These are phyloP conservation scores for Sipha flava DNA, from an alignment of 1,140 invertebrate genomes.

Conservation along the genomic window DNA sequence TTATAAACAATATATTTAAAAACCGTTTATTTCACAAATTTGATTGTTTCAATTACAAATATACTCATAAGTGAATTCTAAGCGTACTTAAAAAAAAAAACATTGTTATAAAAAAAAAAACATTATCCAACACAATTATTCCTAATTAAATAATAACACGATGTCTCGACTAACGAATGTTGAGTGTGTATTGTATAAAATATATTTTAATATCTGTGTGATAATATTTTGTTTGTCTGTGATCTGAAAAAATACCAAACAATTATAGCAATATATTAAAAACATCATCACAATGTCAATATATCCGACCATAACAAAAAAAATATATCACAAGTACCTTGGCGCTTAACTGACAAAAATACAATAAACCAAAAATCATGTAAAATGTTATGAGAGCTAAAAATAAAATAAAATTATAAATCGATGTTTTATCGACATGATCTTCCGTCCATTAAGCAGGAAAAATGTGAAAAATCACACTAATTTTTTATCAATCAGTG, in stretches of 20 bases:
- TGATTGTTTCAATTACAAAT: slow-evolving; percentile 15
- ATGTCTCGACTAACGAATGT: slow-evolving; percentile 4
- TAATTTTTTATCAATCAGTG: background rate
- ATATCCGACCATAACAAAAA: background rate
- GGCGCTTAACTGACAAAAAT: too few relatives aligned
- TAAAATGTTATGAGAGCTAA: too few relatives aligned
- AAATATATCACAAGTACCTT: too few relatives aligned
- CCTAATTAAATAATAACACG: background rate
- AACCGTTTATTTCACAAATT: slow-evolving; percentile 27
- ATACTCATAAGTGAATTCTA: background rate
- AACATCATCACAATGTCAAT: background rate
- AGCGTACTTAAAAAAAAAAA: background rate
- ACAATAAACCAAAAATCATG: too few relatives aligned
- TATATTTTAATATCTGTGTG: background rate
- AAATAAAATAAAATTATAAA: too few relatives aligned
- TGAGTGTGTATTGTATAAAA: slow-evolving; percentile 14
- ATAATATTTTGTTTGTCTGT: background rate
- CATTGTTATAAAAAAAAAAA: background rate
- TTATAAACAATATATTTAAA: background rate
- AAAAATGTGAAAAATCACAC: too few relatives aligned
- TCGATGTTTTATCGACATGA: too few relatives aligned
- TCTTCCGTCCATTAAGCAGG: too few relatives aligned
- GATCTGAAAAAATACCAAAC: background rate
- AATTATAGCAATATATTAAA: background rate
- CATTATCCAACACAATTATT: background rate